Percentiles rank a stretch among this genome's conserved stretches.
Evolutionary conservation across 2,113 vertebrate genomes (phyloP).

Genomic region (Thamnophis sirtalis): DNA sequence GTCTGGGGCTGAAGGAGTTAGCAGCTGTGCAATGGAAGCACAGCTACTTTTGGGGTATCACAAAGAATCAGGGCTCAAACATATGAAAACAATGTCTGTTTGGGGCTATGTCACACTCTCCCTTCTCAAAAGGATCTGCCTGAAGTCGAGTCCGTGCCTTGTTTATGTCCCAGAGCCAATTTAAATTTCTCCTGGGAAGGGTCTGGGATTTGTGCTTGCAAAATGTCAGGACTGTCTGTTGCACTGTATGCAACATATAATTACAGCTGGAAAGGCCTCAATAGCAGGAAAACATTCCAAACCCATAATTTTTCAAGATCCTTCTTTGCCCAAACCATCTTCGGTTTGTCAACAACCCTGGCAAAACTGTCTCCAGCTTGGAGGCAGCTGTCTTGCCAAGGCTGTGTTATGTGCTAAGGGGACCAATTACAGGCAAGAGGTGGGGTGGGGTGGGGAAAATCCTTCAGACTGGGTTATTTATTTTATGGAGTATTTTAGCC

Average conservation of each 20-base stretch:
- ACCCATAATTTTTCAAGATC: background rate
- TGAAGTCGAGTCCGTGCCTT: background rate
- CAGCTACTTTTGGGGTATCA: background rate
- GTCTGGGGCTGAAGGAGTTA: background rate
- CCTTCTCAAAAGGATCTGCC: background rate
- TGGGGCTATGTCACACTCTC: background rate
- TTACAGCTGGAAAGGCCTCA: background rate
- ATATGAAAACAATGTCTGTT: background rate
- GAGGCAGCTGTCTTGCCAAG: background rate
- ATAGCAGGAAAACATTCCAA: background rate
- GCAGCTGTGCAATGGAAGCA: background rate
- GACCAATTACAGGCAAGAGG: background rate
- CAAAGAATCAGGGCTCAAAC: background rate
- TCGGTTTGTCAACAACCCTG: background rate
- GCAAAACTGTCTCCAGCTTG: background rate
- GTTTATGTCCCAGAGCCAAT: background rate
- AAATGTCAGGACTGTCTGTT: background rate
- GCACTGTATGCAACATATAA: background rate
- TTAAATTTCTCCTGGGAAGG: background rate
- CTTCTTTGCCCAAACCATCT: background rate
- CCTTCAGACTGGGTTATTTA: background rate
- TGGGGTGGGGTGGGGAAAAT: background rate
- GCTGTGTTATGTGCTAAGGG: background rate
- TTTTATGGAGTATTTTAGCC: background rate
- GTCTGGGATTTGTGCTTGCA: background rate